These are phyloP conservation scores for Montifringilla adamsi DNA, from an alignment of 2,113 vertebrate genomes.

Conservation along the genomic window DNA sequence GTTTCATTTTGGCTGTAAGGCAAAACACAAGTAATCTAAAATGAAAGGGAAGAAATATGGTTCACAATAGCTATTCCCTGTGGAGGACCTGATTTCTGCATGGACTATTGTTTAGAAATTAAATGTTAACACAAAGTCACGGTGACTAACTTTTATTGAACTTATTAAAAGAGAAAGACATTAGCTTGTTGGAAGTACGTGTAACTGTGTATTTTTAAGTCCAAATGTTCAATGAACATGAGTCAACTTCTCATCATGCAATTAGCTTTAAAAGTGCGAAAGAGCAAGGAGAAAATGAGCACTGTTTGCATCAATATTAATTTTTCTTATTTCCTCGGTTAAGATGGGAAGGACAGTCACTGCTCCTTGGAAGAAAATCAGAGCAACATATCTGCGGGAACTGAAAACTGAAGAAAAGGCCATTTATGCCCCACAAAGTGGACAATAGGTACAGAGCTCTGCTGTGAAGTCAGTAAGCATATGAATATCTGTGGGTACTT, in stretches of 20 bases:
- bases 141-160: not conserved
- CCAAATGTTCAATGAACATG: not conserved
- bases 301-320: not conserved
- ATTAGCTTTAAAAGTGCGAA: not conserved
- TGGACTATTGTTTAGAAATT: not conserved
- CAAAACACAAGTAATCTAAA: conserved; percentile 59
- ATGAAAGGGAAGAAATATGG: conserved; percentile 11
- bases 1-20: conserved; percentile 63
- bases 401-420: not conserved
- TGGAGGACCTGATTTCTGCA: not conserved
- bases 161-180: not conserved
- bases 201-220: not conserved
- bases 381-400: not conserved
- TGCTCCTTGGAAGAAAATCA: not conserved
- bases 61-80: not conserved
- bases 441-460: not conserved
- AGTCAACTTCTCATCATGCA: not conserved
- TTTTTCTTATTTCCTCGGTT: not conserved
- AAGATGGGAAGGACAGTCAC: not conserved
- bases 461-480: not conserved
- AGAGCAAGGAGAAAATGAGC: not conserved
- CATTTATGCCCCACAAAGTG: not conserved
- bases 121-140: not conserved
- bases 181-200: not conserved
- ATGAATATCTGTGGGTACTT: not conserved